Conservation (phyloP, 2,888 invertebrate genomes). For the Caenorhabditis plicata region DNA sequence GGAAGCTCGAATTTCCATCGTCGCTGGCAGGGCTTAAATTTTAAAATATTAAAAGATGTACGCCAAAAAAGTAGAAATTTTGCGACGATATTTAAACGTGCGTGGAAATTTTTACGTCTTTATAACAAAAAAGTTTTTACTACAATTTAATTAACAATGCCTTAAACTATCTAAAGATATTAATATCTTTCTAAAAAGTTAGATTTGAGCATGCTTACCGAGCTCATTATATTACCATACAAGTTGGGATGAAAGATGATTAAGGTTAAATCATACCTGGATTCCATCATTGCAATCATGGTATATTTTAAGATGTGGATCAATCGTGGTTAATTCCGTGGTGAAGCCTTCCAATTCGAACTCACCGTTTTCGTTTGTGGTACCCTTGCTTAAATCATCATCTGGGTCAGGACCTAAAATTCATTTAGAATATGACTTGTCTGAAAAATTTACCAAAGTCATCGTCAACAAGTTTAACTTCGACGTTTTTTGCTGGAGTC, state of each 20-base stretch:
- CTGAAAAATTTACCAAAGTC: constrained; percentile 49
- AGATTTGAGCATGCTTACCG: no score
- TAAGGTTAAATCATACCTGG: constrained; percentile 30
- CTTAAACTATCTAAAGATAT: no score
- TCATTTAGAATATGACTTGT: neutral
- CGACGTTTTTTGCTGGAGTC: constrained; percentile 52
- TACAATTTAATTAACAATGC: no score
- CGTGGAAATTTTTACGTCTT: no score
- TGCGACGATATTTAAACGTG: no score
- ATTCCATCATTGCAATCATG: constrained; percentile 65
- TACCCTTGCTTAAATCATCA: constrained; percentile 55
- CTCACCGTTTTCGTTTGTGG: constrained; percentile 53
- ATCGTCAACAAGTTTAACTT: constrained; percentile 63
- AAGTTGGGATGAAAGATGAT: no score
- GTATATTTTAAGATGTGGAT: constrained; percentile 62
- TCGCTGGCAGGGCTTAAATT: constrained; percentile 62
- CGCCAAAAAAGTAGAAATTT: no score
- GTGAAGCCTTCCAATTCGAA: constrained; percentile 57
- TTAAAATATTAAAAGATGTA: neutral
- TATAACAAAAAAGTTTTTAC: no score
- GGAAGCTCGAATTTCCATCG: constrained; percentile 65
- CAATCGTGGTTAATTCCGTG: constrained; percentile 62
- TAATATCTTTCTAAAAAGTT: neutral
- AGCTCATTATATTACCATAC: no score
- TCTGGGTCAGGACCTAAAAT: constrained; percentile 58